Percentiles rank a stretch among this genome's conserved stretches.
Evolutionary conservation across 2,113 vertebrate species (phyloP).

Genomic region (Ageneiosus marmoratus): DNA sequence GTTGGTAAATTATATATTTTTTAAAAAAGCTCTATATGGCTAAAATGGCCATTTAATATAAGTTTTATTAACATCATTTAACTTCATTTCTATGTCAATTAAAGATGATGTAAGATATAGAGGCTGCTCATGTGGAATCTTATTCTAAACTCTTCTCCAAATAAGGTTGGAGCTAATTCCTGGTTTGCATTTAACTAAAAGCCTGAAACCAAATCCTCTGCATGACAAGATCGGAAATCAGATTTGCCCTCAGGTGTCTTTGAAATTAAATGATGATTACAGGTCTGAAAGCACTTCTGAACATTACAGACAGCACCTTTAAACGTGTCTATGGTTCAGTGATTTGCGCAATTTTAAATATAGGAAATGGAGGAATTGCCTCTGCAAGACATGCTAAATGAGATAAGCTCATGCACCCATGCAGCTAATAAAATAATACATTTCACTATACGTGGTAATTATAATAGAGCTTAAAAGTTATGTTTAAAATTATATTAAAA

Average conservation of each 20-base stretch:
- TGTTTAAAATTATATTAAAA: not conserved
- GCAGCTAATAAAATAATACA: not conserved
- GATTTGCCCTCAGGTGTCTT: not conserved
- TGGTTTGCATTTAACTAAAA: not conserved
- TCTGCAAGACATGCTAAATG: not conserved
- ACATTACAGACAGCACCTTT: not conserved
- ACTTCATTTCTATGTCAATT: not conserved
- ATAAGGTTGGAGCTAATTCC: not conserved
- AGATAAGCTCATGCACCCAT: not conserved
- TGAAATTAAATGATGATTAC: not conserved
- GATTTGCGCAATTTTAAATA: not conserved
- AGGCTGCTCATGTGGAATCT: not conserved
- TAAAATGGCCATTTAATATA: not conserved
- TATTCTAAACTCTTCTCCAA: not conserved
- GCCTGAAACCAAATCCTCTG: not conserved
- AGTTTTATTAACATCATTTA: not conserved
- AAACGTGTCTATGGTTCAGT: not conserved
- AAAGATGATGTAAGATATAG: too few species aligned
- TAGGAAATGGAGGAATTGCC: not conserved
- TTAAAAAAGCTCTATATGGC: not conserved
- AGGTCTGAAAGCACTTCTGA: not conserved
- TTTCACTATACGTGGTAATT: not conserved
- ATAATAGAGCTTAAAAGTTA: not conserved
- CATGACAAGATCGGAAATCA: not conserved
- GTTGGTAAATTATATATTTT: not conserved